Percentiles rank a stretch among this genome's conserved stretches.
Conservation (phyloP, 2,113 vertebrate genomes). For the Osmerus eperlanus region DNA sequence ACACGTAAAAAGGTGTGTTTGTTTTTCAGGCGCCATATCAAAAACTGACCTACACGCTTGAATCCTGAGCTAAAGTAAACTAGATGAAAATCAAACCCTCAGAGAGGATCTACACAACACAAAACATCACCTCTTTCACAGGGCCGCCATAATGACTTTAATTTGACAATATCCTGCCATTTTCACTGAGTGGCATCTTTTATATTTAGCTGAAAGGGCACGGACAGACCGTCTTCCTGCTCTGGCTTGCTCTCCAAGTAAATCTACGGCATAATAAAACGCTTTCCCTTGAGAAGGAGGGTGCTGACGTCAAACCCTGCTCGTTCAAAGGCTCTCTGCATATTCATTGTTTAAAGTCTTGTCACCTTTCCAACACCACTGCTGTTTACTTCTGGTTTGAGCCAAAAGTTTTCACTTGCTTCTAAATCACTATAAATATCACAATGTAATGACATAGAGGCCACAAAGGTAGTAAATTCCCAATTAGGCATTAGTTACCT, state of each 20-base stretch:
- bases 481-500: constrained; percentile 12
- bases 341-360: constrained; percentile 49
- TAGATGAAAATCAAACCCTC: not conserved
- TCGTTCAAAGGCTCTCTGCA: constrained; percentile 42
- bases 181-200: constrained; percentile 23
- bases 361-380: constrained; percentile 21
- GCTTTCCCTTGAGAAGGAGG: constrained; percentile 46
- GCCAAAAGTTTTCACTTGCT: constrained; percentile 3
- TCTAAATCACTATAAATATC: constrained; percentile 9
- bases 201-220: constrained; percentile 42
- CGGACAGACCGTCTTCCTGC: constrained; percentile 21
- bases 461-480: not conserved
- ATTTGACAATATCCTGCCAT: constrained; percentile 32
- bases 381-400: not conserved
- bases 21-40: too few species aligned
- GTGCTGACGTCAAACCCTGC: constrained; percentile 59
- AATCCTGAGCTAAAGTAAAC: not conserved
- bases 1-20: too few species aligned
- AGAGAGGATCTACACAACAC: not conserved
- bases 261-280: constrained; percentile 51
- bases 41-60: not conserved
- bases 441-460: not conserved
- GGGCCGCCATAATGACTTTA: constrained; percentile 35
- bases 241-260: constrained; percentile 36
- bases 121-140: not conserved